A percentile compares a stretch with the other conserved stretches of the same genome.
Conservation (phyloP, 92 coral and sea anemone genomes). For the Galaxea fascicularis region DNA sequence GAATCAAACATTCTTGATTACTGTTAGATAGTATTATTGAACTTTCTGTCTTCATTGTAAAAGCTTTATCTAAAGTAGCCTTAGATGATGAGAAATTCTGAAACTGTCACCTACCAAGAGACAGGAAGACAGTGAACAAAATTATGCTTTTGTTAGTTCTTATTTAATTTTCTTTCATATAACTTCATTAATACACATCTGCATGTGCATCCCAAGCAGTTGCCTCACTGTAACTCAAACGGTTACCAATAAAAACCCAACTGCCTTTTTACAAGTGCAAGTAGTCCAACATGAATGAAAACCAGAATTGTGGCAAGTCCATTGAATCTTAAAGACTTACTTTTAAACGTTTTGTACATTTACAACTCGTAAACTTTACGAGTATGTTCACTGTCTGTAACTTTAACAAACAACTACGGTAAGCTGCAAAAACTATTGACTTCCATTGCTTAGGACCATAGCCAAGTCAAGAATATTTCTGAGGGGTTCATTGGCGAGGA, state of each 20-base stretch:
- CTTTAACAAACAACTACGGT: neutral
- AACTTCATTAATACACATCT: neutral
- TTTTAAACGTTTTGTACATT: neutral
- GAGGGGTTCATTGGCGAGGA: slow-evolving; percentile 19
- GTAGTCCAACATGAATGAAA: no score
- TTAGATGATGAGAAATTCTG: neutral
- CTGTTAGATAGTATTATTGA: neutral
- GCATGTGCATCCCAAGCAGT: no score
- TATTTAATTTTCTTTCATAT: neutral
- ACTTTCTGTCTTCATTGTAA: slow-evolving; percentile 1
- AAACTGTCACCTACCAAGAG: slow-evolving; percentile 4
- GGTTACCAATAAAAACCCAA: no score
- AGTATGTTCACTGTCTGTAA: neutral
- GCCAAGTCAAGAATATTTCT: slow-evolving; percentile 27
- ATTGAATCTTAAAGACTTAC: neutral
- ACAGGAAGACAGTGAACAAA: slow-evolving; percentile 4
- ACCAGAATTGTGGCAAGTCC: neutral
- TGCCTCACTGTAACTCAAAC: no score
- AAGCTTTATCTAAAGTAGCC: neutral
- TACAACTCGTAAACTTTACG: neutral
- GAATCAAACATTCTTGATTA: neutral
- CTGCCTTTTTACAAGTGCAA: no score
- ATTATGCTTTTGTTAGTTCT: neutral
- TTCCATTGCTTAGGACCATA: slow-evolving; percentile 11
- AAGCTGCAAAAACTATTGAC: slow-evolving; percentile 6